Conservation (phyloP, 2,797 vertebrate species). For the Poecile montanus region DNA sequence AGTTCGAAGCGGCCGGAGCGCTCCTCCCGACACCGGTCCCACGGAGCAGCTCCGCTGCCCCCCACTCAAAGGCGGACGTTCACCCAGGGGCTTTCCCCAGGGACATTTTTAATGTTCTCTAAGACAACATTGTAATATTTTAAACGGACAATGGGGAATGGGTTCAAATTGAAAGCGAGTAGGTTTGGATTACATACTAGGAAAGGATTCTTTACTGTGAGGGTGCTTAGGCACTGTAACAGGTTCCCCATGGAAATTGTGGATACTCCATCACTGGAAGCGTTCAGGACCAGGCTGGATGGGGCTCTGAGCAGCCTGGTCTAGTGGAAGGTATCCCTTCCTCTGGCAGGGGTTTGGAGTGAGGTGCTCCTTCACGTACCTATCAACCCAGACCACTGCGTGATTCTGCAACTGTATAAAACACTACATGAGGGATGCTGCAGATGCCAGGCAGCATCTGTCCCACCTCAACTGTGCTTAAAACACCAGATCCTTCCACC, state of each 20-base stretch:
- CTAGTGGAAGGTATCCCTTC: background rate
- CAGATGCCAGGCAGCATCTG: background rate
- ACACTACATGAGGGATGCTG: background rate
- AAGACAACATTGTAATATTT: background rate
- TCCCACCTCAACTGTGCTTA: background rate
- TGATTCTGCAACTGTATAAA: background rate
- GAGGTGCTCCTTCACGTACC: background rate
- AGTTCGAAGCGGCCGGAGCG: rapidly evolving
- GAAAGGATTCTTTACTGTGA: background rate
- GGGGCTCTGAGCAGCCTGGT: background rate
- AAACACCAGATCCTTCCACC: background rate
- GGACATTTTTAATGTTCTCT: background rate
- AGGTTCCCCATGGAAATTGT: background rate
- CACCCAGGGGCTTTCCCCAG: background rate
- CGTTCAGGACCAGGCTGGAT: rapidly evolving
- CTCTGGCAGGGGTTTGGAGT: background rate
- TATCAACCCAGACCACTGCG: background rate
- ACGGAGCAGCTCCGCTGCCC: background rate
- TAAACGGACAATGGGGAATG: background rate
- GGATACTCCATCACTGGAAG: background rate
- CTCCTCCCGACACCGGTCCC: rapidly evolving
- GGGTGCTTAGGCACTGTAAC: background rate
- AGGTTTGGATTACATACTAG: background rate
- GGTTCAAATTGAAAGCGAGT: background rate
- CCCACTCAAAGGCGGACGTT: background rate